Evolutionary conservation across 2,888 invertebrate species (phyloP), one percentile per base, ranked within the genome.

Genomic region (Habroteleia sp.): DNA sequence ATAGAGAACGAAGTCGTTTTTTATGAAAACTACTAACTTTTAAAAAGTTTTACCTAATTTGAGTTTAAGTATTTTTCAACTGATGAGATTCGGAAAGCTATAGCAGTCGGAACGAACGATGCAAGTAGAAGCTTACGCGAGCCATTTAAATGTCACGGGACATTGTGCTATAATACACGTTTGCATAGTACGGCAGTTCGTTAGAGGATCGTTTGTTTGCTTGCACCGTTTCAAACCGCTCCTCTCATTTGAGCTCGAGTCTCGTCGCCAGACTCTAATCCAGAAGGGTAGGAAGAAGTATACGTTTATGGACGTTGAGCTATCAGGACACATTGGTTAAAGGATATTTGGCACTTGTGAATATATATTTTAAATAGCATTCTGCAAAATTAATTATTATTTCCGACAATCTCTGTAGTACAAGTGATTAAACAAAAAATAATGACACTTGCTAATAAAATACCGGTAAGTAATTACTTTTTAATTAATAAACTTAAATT

Each of bases 181-280:
- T 81, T 81, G 79, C 79, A 79, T 79, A 81, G 80, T 76, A 77
- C 76, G 77, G 74, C 81, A 83, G 84, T 86, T 85, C 84, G 85
- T 85, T 85, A 85, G 83, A 78, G 81, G 80, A 75, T 79, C 85
- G 83, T 83, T 86, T 84, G 84, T 86, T 85, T 85, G 84, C 81
- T 76, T 79, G 75, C 75, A 69, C 74, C 75, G 76, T 80, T 79
- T 74, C 71, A 60, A 60, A 74, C 71, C 74, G 74, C 72, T 71
- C 58, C 76, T 65, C 76, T 63, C 68, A 68, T 79, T 74, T 69
- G 69, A 72, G 69, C 78, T 52, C 76, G 68, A 73, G 77, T 72
- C 77, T 66, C 75, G 52, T 52, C 69, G 71, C 65, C 27, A 50
- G 72, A 75, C 75, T 76, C 74, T 71, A 54, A 68, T 74, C 69